Evolutionary conservation across 2,797 vertebrate species (phyloP).

Genomic region (Carduelis carduelis): DNA sequence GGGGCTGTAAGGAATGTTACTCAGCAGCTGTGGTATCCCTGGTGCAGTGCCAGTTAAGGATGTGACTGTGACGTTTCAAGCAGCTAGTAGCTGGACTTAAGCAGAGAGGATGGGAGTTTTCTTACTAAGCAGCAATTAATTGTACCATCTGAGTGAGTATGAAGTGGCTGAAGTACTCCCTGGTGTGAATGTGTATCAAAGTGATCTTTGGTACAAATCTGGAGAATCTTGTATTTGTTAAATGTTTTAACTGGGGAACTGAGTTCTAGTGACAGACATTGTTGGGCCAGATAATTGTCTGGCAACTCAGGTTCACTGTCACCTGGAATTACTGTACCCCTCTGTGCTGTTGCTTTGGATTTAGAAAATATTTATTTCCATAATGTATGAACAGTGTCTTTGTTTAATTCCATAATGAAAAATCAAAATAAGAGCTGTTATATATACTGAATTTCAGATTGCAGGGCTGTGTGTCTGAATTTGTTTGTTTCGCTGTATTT

Average conservation of each 20-base stretch:
- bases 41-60: slow-evolving; percentile 58
- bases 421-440: neutral
- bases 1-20: slow-evolving; percentile 50
- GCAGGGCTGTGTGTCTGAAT: neutral
- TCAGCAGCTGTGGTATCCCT: slow-evolving; percentile 35
- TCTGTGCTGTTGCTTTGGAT: neutral
- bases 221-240: neutral
- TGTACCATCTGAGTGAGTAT: neutral
- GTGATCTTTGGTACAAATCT: neutral
- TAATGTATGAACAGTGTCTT: neutral
- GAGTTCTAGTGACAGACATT: neutral
- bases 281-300: neutral
- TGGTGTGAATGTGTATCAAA: neutral
- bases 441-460: neutral
- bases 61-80: slow-evolving; percentile 44
- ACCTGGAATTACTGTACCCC: fast-evolving
- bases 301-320: neutral
- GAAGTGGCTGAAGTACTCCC: neutral
- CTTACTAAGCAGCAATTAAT: neutral
- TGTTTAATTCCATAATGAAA: neutral
- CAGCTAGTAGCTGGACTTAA: slow-evolving; percentile 8
- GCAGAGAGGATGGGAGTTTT: neutral
- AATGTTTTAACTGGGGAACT: neutral
- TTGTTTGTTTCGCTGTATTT: neutral
- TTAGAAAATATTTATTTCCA: neutral